phyloP scores from a whole-genome alignment of 64 coral and sea anemone species.

The Actinia tenebrosa region DNA sequence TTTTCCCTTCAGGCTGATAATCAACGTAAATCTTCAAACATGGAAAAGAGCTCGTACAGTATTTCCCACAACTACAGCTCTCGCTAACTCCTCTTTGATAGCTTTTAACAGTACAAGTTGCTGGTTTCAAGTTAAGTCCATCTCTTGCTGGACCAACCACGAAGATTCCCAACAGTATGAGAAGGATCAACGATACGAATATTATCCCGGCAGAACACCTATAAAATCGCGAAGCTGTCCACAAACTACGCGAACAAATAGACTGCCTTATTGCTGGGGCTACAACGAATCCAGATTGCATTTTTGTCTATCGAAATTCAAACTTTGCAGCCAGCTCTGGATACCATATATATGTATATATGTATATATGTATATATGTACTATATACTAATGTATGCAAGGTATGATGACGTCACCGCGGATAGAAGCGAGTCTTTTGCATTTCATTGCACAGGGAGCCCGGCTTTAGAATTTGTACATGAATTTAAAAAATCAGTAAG shows the following conservation, averaged over 20 bases:
- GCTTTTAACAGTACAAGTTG: slow-evolving; percentile 18
- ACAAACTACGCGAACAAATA: slow-evolving; percentile 12
- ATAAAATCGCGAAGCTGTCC: slow-evolving; percentile 21
- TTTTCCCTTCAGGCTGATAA: neutral
- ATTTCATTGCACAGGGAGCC: too few species aligned
- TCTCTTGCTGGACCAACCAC: slow-evolving; percentile 26
- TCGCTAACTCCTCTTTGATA: neutral
- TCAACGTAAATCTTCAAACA: slow-evolving; percentile 29
- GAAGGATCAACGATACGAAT: slow-evolving; percentile 1
- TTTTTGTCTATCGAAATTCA: neutral
- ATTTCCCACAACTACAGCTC: slow-evolving; percentile 44
- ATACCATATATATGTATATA: too few species aligned
- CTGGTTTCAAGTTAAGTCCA: neutral
- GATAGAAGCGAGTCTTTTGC: too few species aligned
- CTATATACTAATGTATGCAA: neutral
- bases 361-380: too few species aligned
- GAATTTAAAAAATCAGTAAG: too few species aligned
- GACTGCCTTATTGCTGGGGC: slow-evolving; percentile 9
- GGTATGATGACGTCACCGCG: neutral
- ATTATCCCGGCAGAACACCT: neutral
- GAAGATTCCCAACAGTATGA: slow-evolving; percentile 33
- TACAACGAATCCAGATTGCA: neutral
- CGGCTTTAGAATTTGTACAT: too few species aligned
- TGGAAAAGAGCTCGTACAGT: slow-evolving; percentile 27
- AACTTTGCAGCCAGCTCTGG: too few species aligned